Conservation (phyloP, 2,888 invertebrate species). For the Girardia tigrina region DNA sequence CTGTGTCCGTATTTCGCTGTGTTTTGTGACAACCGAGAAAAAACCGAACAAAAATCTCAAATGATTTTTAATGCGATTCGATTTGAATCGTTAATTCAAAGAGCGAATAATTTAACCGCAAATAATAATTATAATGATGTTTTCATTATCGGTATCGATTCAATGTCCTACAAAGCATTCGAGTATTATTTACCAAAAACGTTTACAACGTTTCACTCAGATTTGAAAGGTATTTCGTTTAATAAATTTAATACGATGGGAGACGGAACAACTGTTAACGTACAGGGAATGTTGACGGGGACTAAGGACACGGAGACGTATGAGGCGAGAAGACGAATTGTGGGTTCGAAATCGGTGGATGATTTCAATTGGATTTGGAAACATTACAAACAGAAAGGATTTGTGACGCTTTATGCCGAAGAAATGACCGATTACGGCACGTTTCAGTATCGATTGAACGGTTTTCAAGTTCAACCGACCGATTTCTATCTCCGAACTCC, state of each 20-base stretch:
- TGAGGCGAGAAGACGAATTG: conserved; percentile 62
- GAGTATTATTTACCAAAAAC: conserved; percentile 65
- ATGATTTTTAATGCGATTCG: no score
- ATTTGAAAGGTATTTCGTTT: conserved; percentile 58
- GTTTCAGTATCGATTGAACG: conserved; percentile 74
- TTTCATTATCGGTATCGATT: conserved; percentile 74
- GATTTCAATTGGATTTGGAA: conserved; percentile 74
- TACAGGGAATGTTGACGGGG: conserved; percentile 58
- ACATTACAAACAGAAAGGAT: conserved; percentile 55
- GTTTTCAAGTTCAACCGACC: conserved; percentile 68
- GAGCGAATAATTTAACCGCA: no score
- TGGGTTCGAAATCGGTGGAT: conserved; percentile 59
- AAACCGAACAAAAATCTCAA: no score
- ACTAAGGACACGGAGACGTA: conserved; percentile 67
- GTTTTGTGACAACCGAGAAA: no score
- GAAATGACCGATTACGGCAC: conserved; percentile 71
- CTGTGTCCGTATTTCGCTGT: no score
- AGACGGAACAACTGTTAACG: conserved; percentile 55
- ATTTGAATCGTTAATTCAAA: no score
- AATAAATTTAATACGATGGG: conserved; percentile 55
- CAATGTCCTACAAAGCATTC: conserved; percentile 63
- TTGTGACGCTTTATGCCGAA: conserved; percentile 66
- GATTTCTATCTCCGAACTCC: conserved; percentile 77
- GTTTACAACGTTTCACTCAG: conserved; percentile 59
- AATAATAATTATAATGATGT: conserved; percentile 64